Base-by-base conservation (phyloP, 2,888 invertebrate genomes). In the Bombylius discolor region DNA sequence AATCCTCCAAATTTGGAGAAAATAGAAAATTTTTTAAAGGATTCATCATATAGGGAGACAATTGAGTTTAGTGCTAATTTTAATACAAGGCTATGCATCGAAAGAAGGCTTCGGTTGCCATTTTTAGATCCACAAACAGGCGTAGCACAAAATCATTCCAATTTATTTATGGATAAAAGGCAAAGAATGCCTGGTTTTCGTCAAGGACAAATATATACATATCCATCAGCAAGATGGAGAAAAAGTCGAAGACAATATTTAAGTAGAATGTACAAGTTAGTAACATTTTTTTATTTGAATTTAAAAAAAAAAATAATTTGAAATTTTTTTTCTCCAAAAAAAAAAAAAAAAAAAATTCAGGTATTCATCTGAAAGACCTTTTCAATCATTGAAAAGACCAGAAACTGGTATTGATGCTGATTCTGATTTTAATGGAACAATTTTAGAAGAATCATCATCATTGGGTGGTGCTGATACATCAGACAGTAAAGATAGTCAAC, bases 111-210 rank as follows among this genome's bases (percentile, higher is more conserved):
- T 75, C 82, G 96, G 62, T 82, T 96, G 78, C 97, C 97, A 34
- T 97, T 96, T 71, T 81, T 97, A 65, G 97, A 97, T 76, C 92
- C 93, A n/a, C 95, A 96, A 72, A 96, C 95, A 59, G 94, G 91
- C 61, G 92, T 97, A 52, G 96, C 96, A 39, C 97, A 97, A 73
- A 94, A 89, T 70, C 94, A 95, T 74, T 93, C 92, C 66, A 85
- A 87, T 65, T 78, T 92, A 62, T 89, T 93, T 66, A 89, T 94
- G 87, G 85, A 85, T 54, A 82, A 87, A 67, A 81, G 89, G 65
- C 90, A 95, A 71, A 81, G 96, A 62, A 86, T 94, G 80, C 95
- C 95, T 1, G 95, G 95, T 50, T 80, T 88, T 58, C 79, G 80
- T 60, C 87, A 89, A 63, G 95, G 95, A 13, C 95, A 94, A 74